Base-by-base conservation (phyloP, 2,113 vertebrate species). In the Cryptotis parvus region DNA sequence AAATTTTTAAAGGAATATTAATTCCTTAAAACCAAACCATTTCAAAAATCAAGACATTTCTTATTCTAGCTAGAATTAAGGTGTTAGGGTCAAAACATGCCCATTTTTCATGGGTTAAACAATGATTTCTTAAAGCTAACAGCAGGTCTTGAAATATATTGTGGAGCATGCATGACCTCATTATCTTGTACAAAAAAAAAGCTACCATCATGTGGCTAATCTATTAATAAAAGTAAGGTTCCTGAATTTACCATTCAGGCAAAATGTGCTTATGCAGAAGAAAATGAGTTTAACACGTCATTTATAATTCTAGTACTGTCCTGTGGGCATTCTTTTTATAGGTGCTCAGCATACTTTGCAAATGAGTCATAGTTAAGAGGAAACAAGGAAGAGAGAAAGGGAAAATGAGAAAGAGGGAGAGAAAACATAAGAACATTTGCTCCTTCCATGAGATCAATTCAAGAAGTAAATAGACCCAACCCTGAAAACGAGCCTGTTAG, bases 371-470 rank as follows among this genome's bases (percentile, higher is more conserved):
- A 61, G 0, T 0, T 58, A 20, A 58, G 55, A 58, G 55, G 18
- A 20, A 58, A 58, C 2, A 58, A 58, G 18, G 55, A 26, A 33
- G 45, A 8, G 43, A 45, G 43, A 7, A 11, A 11, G 43, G 11
- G 45, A 49, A 14, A 49, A 49, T 12, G 45, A 49, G 45, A 49
- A 14, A 49, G 43, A 11, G 11, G 43, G 11, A 45, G 11, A 11
- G 11, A 11, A 45, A 11, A 45, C 22, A 80, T 61, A 35, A 92
- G 45, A 18, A 43, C 4, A 80, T 91, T 94, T 84, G 33, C 33
- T 96, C 95, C 16, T 92, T 96, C 69, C 31, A 94, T 84, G 95
- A 95, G 97, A 97, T 94, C 37, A 90, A 43, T 80, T 95, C 61
- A 37, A 85, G 78, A 94, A 89, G 41, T 84, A 14, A 49, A 45